Evolutionary conservation across 2,888 invertebrate genomes (phyloP), one percentile per base, ranked within the genome.

Genomic region (Furcula furcula): DNA sequence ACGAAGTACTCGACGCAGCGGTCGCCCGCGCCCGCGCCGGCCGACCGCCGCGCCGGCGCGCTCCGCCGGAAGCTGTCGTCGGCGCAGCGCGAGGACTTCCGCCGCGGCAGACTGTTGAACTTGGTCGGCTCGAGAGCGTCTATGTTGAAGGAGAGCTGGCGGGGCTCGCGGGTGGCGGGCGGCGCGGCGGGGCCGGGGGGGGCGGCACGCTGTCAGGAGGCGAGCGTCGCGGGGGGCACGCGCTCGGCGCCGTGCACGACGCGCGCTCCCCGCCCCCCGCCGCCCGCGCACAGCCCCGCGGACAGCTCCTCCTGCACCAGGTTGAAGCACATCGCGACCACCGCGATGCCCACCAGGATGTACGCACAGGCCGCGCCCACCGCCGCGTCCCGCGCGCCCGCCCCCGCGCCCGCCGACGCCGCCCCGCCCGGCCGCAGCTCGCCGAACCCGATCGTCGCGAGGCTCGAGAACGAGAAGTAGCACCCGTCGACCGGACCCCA

Each of bases 401-500:
- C 73, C 64, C 88, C 73, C 59, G 80, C 76, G 49, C 87, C 83
- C 20, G 85, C 84, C 36, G 91, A 87, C 12, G 85, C 76, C 2
- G n/a, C n/a, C n/a, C n/a, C n/a, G n/a, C 93, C 93, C 0, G 96
- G 96, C 34, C 93, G 90, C 47, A 95, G 77, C 63, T 95, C 94
- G 0, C 96, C 96, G 64, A 96, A 95, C 1, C 96, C 95, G 51
- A 96, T 95, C 7, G 95, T 96, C 13, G 95, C 94, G 44, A 93
- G 84, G 41, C 92, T 94, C 10, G 94, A 93, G 76, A 95, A 94
- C 58, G 94, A 94, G 70, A 95, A 95, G 73, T 94, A 94, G 42
- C 93, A 91, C 18, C 97, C 97, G 66, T 98, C 98, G 32, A 98
- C 89, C 22, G 96, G 91, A 40, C 93, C 94, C 99, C 98, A 99